These are phyloP conservation scores for Capromys pilorides DNA, from an alignment of 2,797 vertebrate genomes.

Conservation along the genomic window DNA sequence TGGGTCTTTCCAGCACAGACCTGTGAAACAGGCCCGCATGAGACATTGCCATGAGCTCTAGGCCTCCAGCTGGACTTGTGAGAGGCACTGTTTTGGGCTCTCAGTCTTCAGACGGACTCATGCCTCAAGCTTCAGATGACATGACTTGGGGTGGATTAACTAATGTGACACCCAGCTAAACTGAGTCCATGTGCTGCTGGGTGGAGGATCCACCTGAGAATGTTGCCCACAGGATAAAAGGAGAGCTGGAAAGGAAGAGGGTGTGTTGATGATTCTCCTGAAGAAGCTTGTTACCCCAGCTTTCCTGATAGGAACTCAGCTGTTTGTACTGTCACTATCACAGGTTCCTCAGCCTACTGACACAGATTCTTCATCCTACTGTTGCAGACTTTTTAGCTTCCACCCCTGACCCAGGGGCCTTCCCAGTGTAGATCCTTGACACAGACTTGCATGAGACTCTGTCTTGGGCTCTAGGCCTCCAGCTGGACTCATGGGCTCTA, in stretches of 20 bases:
- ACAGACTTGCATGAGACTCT: not conserved
- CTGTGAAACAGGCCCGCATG: too few relatives aligned
- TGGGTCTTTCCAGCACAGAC: too few relatives aligned
- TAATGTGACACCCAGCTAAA: not conserved
- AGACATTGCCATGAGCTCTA: too few relatives aligned
- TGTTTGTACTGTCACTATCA: not conserved
- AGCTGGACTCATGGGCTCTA: not conserved
- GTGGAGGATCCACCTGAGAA: not conserved
- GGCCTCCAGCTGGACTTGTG: too few relatives aligned
- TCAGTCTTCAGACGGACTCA: not conserved
- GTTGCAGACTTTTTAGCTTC: not conserved
- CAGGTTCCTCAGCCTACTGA: not conserved
- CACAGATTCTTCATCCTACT: not conserved
- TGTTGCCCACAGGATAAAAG: not conserved
- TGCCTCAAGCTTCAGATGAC: not conserved
- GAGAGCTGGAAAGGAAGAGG: not conserved
- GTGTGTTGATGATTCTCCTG: not conserved
- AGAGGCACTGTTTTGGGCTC: too few relatives aligned
- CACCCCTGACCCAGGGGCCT: not conserved
- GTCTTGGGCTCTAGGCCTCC: not conserved
- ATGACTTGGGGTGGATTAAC: not conserved
- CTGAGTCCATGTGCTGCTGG: not conserved
- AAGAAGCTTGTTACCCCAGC: not conserved
- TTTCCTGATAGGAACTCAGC: not conserved
- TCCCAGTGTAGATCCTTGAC: not conserved